These are phyloP conservation scores for Rhynchophorus ferrugineus DNA, from an alignment of 1,140 invertebrate genomes.

Conservation along the genomic window DNA sequence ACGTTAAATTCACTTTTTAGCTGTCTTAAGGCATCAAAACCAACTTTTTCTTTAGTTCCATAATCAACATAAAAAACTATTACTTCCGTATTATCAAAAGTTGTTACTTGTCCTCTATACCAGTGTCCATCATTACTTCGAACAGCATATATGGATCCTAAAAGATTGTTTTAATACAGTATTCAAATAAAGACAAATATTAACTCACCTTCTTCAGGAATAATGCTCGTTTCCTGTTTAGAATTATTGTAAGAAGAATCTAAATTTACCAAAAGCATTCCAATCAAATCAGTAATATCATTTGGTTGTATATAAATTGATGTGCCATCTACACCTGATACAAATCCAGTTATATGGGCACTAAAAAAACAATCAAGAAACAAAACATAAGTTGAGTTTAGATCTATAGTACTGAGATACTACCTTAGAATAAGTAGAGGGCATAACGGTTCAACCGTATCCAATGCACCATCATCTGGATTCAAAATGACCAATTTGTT, in stretches of 20 bases:
- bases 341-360: slow-evolving; percentile 44
- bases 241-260: slow-evolving; percentile 50
- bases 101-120: slow-evolving; percentile 56
- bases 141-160: slow-evolving; percentile 49
- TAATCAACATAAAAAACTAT: slow-evolving; percentile 66
- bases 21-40: slow-evolving; percentile 23
- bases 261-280: slow-evolving; percentile 45
- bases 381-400: no score
- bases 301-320: slow-evolving; percentile 54
- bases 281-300: slow-evolving; percentile 40
- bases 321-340: slow-evolving; percentile 43
- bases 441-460: slow-evolving; percentile 47
- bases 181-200: neutral
- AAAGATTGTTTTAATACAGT: neutral
- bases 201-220: slow-evolving; percentile 36
- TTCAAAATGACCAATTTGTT: slow-evolving; percentile 48
- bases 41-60: slow-evolving; percentile 61
- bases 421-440: slow-evolving; percentile 44
- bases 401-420: neutral
- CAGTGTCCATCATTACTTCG: slow-evolving; percentile 55
- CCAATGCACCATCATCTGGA: slow-evolving; percentile 42
- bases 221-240: slow-evolving; percentile 35
- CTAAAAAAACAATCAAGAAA: slow-evolving; percentile 25
- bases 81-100: slow-evolving; percentile 41
- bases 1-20: slow-evolving; percentile 26